Base-by-base conservation (phyloP, 1,140 invertebrate genomes). In the Holcopasites calliopsidis region DNA sequence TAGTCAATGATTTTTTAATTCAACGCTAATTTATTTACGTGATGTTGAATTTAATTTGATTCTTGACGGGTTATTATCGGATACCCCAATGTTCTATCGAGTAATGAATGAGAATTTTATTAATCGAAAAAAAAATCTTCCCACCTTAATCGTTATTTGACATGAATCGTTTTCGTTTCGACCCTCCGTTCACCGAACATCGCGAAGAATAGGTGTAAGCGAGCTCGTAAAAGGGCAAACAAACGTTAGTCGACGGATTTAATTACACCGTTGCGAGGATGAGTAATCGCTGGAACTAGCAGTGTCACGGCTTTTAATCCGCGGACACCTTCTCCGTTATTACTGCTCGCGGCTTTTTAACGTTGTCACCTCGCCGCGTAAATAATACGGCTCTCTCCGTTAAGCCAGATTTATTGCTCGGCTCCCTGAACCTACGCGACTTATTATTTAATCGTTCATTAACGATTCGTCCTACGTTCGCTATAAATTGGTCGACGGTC, bases 291-390 rank as follows among this genome's bases (percentile, higher is more conserved):
- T 79, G 70, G 70, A 83, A 82, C 64, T 75, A 83, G 81, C 81
- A 82, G 60, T 82, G 80, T 83, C 81, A 76, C 65, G 80, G 80
- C 76, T 83, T 83, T 83, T 83, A 83, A 83, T 83, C 76, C 80
- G 70, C 76, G 79, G 68, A 77, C 80, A 77, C 79, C 60, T 50
- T 38, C 49, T 76, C 42, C 65, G 79, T 64, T 66, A 83, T 79
- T 79, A 83, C 80, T 57, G 31, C 44, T 47, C 65, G 60, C 21
- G 61, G 69, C 52, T 82, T 83, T 83, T 75, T 79, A 82, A 78
- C 81, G 76, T 79, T 83, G 80, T 82, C 81, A 71, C 64, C 65
- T 58, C 49, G 26, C 21, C 65, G 74, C 80, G 80, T 77, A 82
- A 81, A 81, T 82, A 82, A 82, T 62, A 65, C 72, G 54, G 54